Base-by-base conservation (phyloP, 2,113 vertebrate species). In the Tapirus terrestris region DNA sequence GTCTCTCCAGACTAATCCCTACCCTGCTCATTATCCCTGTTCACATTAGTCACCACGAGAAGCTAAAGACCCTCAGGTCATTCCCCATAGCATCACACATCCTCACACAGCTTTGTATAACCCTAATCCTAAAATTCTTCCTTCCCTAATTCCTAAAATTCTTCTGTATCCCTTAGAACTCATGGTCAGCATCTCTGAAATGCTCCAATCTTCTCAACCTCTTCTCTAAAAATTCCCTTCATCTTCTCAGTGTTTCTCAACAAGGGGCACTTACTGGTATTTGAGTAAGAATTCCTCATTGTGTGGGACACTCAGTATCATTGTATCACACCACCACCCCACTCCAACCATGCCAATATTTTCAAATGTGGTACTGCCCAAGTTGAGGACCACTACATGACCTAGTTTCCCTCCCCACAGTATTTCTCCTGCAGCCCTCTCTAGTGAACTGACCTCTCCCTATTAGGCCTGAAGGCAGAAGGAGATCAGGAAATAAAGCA, bases 241-340 rank as follows among this genome's bases (percentile, higher is more conserved):
- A 20, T 12, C 45, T 80, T 60, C 92, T 88, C 73, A 48, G 33
- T 75, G n/a, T 45, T 95, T 89, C 87, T 95, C 73, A 58, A 43
- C 39, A 75, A 80, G 36, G 5, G 7, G 27, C 2, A 61, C 36
- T 25, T 25, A 3, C 17, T 58, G 65, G n/a, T 61, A 89, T 68
- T 36, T 61, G 67, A 63, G 43, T n/a, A 12, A 88, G 43, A 29
- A 60, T 8, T 68, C n/a, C 31, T 72, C 58, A 51, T 0, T 8
- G 29, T 45, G 21, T 12, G 5, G 39, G 43, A 70, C 6, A 58
- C 4, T 23, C 58, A 58, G 33, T 5, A 43, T 33, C 56, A 36
- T 53, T 45, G 53, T 31, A 72, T 25, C 33, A 48, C 8, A 45
- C 10, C 10, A 14, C 2, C 7, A 23, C 36, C 43, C 73, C 43